Evolutionary conservation across 2,113 vertebrate genomes (phyloP).

Genomic region (Platysternon megacephalum): DNA sequence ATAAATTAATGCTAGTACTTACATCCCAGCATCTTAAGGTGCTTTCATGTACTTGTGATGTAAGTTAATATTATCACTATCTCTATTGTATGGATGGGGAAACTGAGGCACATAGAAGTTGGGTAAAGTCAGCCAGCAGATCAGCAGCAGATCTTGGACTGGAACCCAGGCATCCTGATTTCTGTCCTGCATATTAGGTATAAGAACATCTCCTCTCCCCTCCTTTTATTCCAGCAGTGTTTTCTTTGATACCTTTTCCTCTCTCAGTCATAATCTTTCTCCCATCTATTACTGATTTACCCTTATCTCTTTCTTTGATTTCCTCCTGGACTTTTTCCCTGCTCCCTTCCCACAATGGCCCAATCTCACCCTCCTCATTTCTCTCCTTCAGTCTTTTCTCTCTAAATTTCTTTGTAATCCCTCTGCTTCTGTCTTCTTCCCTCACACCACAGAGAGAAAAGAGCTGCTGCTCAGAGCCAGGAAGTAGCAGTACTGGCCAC

Average conservation of each 20-base stretch:
- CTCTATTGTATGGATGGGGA: background rate
- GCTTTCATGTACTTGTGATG: background rate
- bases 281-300: background rate
- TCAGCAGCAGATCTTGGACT: background rate
- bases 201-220: background rate
- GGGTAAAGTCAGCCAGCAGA: background rate
- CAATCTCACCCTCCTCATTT: background rate
- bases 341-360: background rate
- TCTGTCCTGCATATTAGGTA: background rate
- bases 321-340: background rate
- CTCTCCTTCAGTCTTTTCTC: background rate
- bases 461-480: background rate
- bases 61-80: background rate
- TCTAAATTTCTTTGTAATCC: background rate
- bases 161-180: background rate
- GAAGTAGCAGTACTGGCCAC: background rate
- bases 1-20: background rate
- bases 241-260: background rate
- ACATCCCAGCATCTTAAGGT: background rate
- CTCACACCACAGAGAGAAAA: background rate
- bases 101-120: rapidly evolving
- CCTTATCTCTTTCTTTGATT: background rate
- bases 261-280: background rate
- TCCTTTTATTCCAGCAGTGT: background rate
- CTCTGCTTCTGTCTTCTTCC: background rate